Evolutionary conservation across 2,113 vertebrate species (phyloP), one percentile per base, ranked within the genome.

Genomic region (Thunnus maccoyii): DNA sequence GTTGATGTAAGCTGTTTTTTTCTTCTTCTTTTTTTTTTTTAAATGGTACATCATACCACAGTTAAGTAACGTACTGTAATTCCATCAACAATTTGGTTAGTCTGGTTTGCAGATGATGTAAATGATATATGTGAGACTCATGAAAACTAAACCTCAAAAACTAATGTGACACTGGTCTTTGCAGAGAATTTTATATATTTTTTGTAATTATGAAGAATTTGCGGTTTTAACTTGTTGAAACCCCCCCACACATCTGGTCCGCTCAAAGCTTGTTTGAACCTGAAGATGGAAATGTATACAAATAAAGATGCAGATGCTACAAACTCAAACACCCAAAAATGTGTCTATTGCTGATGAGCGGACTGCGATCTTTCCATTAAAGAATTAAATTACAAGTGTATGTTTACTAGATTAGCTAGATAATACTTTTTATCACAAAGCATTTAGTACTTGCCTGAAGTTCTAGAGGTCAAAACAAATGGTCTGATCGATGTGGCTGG

Each of bases 251-350:
- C 10, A 46, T 56, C 14, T 30, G 52, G 2, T 44, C 60, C 62
- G 27, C 11, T 76, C 18, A 41, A 7, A 73, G 18, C n/a, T 78
- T 20, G 56, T 80, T 76, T 65, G 6, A 55, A 55, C 25, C 16
- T 22, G 46, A 68, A 76, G 13, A 62, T 70, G 20, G 16, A 57
- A 76, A 80, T 76, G 62, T 78, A 17, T 74, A 17, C 83, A 64
- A 81, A 75, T 89, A 82, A 80, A 84, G 54, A 57, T 55, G 17
- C 20, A 0, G 3, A 65, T 85, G 55, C 30, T 63, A 77, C 60
- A 79, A 85, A 72, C 48, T 61, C n/a, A 44, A 82, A 65, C 20
- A 14, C 56, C 67, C 46, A 56, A 57, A 58, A 36, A 61, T 9
- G 30, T 82, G 27, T 84, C 72, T 83, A 10, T 79, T 66, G 44